Evolutionary conservation across 2,888 invertebrate species (phyloP).

Genomic region (Melipona bicolor): DNA sequence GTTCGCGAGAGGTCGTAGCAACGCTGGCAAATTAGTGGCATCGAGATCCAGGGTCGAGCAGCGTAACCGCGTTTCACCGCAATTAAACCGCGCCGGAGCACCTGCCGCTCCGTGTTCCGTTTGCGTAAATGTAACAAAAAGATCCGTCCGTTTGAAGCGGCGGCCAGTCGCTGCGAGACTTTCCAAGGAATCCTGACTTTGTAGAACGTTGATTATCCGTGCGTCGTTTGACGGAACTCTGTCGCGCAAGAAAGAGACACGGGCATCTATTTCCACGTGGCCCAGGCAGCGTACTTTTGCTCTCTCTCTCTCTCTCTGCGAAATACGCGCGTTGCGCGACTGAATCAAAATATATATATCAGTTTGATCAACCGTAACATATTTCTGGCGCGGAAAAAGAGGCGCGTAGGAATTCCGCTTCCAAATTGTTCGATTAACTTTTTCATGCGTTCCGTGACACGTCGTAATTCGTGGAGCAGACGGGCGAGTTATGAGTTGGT

Average conservation of each 20-base stretch:
- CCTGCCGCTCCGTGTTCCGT: conserved; percentile 37
- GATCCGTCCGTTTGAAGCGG: conserved; percentile 32
- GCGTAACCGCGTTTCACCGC: conserved; percentile 55
- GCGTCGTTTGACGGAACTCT: not conserved
- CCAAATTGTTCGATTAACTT: conserved; percentile 21
- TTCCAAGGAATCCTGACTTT: conserved; percentile 1
- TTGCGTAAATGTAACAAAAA: conserved; percentile 60
- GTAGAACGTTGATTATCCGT: conserved; percentile 11
- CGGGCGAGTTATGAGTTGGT: conserved; percentile 28
- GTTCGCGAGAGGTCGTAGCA: conserved; percentile 27
- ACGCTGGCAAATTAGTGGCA: conserved; percentile 13
- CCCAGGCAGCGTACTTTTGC: not conserved
- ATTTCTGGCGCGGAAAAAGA: too few species aligned
- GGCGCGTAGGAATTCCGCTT: not conserved
- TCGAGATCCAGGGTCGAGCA: conserved; percentile 5
- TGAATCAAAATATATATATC: too few species aligned
- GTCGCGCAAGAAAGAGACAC: conserved; percentile 47
- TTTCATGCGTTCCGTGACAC: conserved; percentile 25
- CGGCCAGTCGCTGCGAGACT: conserved; percentile 41
- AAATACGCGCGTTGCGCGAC: too few species aligned
- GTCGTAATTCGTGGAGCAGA: conserved; percentile 21
- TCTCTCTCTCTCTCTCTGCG: too few species aligned
- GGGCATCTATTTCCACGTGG: not conserved
- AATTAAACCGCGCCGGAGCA: conserved; percentile 46
- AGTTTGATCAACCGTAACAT: too few species aligned